Evolutionary conservation across 1,140 invertebrate species (phyloP).

Genomic region (Aphis gossypii): DNA sequence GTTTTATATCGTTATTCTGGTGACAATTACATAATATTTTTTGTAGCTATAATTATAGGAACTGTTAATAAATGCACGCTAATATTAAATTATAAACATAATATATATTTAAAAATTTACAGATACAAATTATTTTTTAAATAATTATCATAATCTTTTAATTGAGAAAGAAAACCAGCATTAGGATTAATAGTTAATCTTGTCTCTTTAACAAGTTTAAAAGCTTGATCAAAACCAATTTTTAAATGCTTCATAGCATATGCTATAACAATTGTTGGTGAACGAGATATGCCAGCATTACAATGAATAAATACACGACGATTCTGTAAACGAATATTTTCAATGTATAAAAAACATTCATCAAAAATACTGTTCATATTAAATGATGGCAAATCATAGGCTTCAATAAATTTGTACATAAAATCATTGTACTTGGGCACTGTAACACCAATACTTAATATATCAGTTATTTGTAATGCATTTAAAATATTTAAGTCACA

Average conservation of each 20-base stretch:
- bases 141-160: slow-evolving; percentile 62
- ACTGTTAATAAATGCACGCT: neutral
- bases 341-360: slow-evolving; percentile 70
- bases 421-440: slow-evolving; percentile 65
- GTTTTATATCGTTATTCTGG: too few relatives aligned
- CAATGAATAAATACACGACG: slow-evolving; percentile 86
- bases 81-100: neutral
- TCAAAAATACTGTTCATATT: slow-evolving; percentile 67
- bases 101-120: neutral
- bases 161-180: slow-evolving; percentile 77
- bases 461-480: slow-evolving; percentile 72
- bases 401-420: slow-evolving; percentile 69
- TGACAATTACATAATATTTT: too few relatives aligned
- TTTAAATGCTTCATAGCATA: slow-evolving; percentile 79
- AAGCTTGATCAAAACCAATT: slow-evolving; percentile 75
- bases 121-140: slow-evolving; percentile 19
- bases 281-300: slow-evolving; percentile 88
- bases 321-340: slow-evolving; percentile 64
- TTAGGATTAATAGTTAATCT: slow-evolving; percentile 79
- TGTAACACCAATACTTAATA: slow-evolving; percentile 78
- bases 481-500: slow-evolving; percentile 69
- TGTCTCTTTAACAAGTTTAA: slow-evolving; percentile 71
- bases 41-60: too few relatives aligned
- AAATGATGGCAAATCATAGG: slow-evolving; percentile 77
- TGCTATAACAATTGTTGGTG: slow-evolving; percentile 81